Evolutionary conservation across 2,888 invertebrate species (phyloP).

Genomic region (Eilema sororculum): DNA sequence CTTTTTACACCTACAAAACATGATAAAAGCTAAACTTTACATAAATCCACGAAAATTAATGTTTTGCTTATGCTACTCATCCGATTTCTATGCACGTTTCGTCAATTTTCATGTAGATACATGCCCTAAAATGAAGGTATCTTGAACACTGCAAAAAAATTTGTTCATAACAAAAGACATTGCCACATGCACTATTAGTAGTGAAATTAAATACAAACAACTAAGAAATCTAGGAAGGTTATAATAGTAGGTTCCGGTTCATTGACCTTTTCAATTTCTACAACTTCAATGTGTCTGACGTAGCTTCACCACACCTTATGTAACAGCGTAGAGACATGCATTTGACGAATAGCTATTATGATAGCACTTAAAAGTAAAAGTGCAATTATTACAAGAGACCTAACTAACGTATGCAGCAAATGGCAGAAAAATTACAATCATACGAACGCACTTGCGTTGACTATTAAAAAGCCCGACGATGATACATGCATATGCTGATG

Average conservation of each 20-base stretch:
- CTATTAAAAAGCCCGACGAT: slow-evolving; percentile 25
- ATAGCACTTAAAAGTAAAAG: slow-evolving; percentile 1
- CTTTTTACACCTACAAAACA: too few species aligned
- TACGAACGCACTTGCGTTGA: slow-evolving; percentile 14
- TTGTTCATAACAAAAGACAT: background rate
- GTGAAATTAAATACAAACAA: background rate
- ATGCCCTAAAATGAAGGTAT: too few species aligned
- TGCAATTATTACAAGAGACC: background rate
- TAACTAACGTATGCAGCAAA: slow-evolving; percentile 5
- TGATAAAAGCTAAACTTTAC: too few species aligned
- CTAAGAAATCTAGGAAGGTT: background rate
- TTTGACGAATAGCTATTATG: slow-evolving; percentile 9
- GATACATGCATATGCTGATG: slow-evolving; percentile 6
- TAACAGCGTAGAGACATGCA: background rate
- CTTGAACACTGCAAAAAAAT: too few species aligned
- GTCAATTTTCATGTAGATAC: too few species aligned
- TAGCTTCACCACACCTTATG: background rate
- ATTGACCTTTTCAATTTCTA: slow-evolving; percentile 1
- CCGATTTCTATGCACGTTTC: too few species aligned
- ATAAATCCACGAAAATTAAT: too few species aligned
- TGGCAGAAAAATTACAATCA: slow-evolving; percentile 36
- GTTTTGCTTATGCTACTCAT: too few species aligned
- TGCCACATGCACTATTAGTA: background rate
- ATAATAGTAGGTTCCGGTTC: slow-evolving; percentile 2
- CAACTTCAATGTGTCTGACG: background rate